phyloP scores from a whole-genome alignment of 1,140 invertebrate species.

The Sycophaga agraensis region DNA sequence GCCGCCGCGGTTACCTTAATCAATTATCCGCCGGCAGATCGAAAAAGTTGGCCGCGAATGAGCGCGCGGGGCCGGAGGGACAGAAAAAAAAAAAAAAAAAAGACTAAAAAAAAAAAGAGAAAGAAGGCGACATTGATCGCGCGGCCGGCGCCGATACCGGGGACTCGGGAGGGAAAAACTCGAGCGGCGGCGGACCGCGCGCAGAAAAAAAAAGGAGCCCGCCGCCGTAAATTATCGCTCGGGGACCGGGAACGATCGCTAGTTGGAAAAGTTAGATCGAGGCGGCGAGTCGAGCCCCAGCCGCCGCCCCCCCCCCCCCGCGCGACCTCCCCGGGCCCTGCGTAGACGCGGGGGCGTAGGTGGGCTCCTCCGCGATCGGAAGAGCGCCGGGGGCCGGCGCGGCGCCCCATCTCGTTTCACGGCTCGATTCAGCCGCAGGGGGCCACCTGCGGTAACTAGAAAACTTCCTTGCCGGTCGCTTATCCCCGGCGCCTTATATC shows the following conservation, averaged over 20 bases:
- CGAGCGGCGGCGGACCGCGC: neutral
- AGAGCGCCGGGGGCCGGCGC: too few relatives aligned
- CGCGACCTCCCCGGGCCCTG: too few relatives aligned
- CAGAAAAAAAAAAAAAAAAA: constrained; percentile 6
- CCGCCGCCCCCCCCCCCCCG: too few relatives aligned
- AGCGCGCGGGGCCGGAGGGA: neutral
- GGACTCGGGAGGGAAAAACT: constrained; percentile 16
- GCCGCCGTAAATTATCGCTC: constrained; percentile 24
- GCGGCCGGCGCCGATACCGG: too few relatives aligned
- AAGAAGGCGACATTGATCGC: too few relatives aligned
- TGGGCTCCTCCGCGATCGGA: too few relatives aligned
- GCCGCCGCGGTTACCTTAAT: too few relatives aligned
- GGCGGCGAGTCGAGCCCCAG: too few relatives aligned
- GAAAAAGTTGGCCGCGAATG: too few relatives aligned
- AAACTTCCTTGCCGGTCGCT: constrained; percentile 48
- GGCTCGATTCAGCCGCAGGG: constrained; percentile 56
- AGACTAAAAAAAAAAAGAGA: too few relatives aligned
- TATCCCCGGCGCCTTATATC: neutral
- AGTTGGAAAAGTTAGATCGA: constrained; percentile 30
- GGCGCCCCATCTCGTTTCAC: constrained; percentile 58
- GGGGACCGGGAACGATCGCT: constrained; percentile 20
- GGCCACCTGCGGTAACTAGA: constrained; percentile 54
- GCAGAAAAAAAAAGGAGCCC: constrained; percentile 2
- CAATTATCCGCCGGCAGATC: too few relatives aligned
- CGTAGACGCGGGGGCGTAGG: too few relatives aligned